Base-by-base conservation (phyloP, 2,113 vertebrate genomes). In the Mola mola region DNA sequence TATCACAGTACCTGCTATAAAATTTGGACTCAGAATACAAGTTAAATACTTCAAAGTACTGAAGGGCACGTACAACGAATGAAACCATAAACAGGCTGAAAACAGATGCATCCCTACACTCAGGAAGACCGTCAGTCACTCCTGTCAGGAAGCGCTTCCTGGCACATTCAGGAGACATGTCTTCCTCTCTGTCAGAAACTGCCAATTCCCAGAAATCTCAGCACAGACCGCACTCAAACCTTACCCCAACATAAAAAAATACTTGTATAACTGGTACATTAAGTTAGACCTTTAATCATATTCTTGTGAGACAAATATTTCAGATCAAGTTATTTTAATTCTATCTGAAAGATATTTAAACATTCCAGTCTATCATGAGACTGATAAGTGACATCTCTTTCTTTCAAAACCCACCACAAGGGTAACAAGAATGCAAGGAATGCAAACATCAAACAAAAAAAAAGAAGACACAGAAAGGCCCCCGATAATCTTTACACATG, bases 121-220 rank as follows among this genome's bases (percentile, higher is more conserved):
- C 76, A 82, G 83, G 82, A 87, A 84, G 77, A 83, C 77, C 69
- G 63, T 78, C 47, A 36, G 69, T 63, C 28, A 11, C 52, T 61
- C 44, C 51, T 46, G 69, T 70, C 83, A 83, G 87, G 87, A 90
- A 89, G 69, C 53, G 8, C 50, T 87, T 89, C 84, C 89, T 86
- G 87, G 29, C 55, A 63, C 64, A 60, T 76, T 67, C 48, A 44
- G 41, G 60, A 75, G 47, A 82, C 79, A 83, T 11, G 41, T 76
- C 71, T 83, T 85, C 74, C 80, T 86, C 65, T 76, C 33, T 6
- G 16, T 48, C 48, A 70, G 36, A 82, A 72, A 73, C 44, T 15
- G 20, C n/a, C 29, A n/a, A 66, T 66, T 69, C 46, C 50, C 50
- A 28, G 7, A 8, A 59, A 43, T 60, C 40, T 22, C 43, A 43